A percentile compares a stretch with the other conserved stretches of the same genome.
Evolutionary conservation across 1,140 invertebrate genomes (phyloP).

Genomic region (Atta cephalotes): DNA sequence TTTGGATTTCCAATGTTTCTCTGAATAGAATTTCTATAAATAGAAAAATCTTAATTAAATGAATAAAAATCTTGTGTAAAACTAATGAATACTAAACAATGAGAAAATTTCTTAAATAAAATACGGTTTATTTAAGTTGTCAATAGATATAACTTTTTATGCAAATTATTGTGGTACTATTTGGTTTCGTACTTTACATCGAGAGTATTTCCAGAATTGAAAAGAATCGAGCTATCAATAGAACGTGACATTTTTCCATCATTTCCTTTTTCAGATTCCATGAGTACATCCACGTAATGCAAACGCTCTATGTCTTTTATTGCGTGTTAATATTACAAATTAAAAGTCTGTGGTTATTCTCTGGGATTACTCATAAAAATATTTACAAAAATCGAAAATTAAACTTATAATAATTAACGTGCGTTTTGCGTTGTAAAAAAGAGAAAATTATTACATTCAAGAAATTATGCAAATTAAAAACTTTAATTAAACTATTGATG

Average conservation of each 20-base stretch:
- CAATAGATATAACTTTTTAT: background rate
- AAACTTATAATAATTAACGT: background rate
- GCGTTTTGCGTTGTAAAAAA: background rate
- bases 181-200: constrained; percentile 20
- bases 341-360: background rate
- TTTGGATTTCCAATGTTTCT: background rate
- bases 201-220: background rate
- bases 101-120: background rate
- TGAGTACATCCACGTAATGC: background rate
- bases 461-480: background rate
- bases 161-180: background rate
- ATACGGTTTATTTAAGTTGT: background rate
- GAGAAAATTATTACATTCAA: background rate
- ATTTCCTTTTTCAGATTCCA: background rate
- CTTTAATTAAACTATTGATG: background rate
- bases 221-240: background rate
- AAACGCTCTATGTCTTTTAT: background rate
- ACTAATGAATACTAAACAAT: background rate
- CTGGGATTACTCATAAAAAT: background rate
- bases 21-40: constrained; percentile 6
- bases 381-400: background rate
- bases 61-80: background rate
- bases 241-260: background rate
- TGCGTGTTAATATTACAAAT: background rate
- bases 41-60: background rate